Conservation (phyloP, 2,113 vertebrate species). For the Toxotes jaculatrix region DNA sequence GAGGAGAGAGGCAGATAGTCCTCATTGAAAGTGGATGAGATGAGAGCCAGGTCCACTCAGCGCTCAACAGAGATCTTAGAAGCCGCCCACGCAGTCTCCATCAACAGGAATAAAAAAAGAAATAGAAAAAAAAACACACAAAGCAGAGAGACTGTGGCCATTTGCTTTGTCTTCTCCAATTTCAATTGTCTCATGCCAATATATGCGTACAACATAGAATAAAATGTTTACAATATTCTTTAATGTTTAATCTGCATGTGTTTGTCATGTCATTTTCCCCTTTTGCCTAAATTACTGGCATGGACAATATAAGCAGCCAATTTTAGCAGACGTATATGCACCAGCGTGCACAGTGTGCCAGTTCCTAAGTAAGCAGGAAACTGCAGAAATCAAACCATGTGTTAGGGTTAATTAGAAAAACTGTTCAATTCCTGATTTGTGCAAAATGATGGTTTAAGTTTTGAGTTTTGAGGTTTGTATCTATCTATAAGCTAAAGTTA, state of each 20-base stretch:
- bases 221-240: background rate
- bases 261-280: background rate
- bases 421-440: background rate
- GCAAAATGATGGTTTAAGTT: background rate
- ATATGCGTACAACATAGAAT: background rate
- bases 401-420: no score
- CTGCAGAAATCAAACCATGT: background rate
- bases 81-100: conserved; percentile 64
- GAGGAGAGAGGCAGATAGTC: conserved; percentile 62
- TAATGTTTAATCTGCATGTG: background rate
- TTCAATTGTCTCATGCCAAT: conserved; percentile 7
- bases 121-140: conserved; percentile 13
- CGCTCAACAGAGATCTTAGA: conserved; percentile 59
- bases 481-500: no score
- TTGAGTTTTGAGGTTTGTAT: no score
- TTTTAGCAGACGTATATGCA: background rate
- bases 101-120: conserved; percentile 39
- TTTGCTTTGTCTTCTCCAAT: conserved; percentile 37
- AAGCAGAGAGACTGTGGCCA: conserved; percentile 17
- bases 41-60: conserved; percentile 71
- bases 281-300: background rate
- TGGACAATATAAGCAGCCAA: no score
- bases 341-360: no score
- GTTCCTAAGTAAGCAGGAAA: no score
- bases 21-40: conserved; percentile 71